These are phyloP conservation scores for Anorthoa munda DNA, from an alignment of 2,888 invertebrate species.

Conservation along the genomic window DNA sequence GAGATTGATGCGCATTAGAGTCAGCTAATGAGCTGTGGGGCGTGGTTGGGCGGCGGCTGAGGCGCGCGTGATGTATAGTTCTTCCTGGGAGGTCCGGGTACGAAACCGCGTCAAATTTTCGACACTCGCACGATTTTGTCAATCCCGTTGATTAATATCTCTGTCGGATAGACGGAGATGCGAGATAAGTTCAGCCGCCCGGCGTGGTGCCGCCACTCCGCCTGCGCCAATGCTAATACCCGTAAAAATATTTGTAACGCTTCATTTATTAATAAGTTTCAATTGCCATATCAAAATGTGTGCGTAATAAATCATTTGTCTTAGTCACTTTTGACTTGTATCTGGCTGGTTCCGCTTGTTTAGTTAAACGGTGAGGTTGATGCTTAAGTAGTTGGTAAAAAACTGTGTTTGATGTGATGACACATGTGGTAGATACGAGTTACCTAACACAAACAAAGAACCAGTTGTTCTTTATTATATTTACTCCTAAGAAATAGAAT, in stretches of 20 bases:
- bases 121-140: conserved; percentile 90
- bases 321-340: conserved; percentile 43
- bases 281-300: conserved; percentile 63
- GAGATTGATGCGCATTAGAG: conserved; percentile 88
- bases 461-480: conserved; percentile 2
- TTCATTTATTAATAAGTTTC: conserved; percentile 67
- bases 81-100: conserved; percentile 88
- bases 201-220: conserved; percentile 68
- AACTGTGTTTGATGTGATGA: conserved; percentile 12
- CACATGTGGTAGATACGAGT: conserved; percentile 3
- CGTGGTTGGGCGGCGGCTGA: conserved; percentile 82
- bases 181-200: conserved; percentile 75
- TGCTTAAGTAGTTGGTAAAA: conserved; percentile 8
- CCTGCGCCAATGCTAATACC: conserved; percentile 67
- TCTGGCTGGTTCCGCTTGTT: conserved; percentile 37
- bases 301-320: conserved; percentile 59
- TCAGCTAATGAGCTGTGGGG: conserved; percentile 86
- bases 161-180: conserved; percentile 79
- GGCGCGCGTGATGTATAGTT: conserved; percentile 87
- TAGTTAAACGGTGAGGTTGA: conserved; percentile 32
- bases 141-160: conserved; percentile 88
- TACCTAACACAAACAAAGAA: conserved; percentile 3
- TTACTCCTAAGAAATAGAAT: conserved; percentile 13
- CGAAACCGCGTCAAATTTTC: conserved; percentile 85
- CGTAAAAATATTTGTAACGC: conserved; percentile 70